Evolutionary conservation across 2,797 vertebrate genomes (phyloP), one percentile per base, ranked within the genome.

Genomic region (Psittacula echo): DNA sequence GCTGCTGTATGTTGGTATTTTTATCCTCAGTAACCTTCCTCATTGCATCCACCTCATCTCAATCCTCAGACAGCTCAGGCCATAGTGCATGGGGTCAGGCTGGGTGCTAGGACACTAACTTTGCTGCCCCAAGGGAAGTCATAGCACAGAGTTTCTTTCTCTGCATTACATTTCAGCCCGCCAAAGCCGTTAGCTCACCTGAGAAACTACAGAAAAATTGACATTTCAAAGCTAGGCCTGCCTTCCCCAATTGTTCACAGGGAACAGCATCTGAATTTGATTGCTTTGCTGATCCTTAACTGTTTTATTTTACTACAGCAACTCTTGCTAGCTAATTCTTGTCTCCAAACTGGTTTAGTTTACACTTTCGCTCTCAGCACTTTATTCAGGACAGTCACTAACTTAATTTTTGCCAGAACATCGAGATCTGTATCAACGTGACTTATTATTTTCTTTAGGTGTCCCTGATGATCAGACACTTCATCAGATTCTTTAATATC

Each of bases 401-500:
- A 80, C 54, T 85, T 37, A 66, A 20, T 60, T 94, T 93, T 94
- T 93, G 68, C 85, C 87, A 88, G 68, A 89, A 88, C 53, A 76
- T 79, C 81, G 82, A 73, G 58, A 94, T 94, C 73, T 4, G 0
- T 93, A 94, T 93, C 83, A 73, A 21, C 0, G 0, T 93, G 83
- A 88, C 73, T 80, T 91, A 84, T 32, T 80, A 84, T 91, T 94
- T 96, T 94, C 87, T 96, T 70, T 74, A 95, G 79, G 58, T 91
- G 85, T 93, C 93, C 90, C 91, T 90, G 73, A 76, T 90, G 91
- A 94, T 88, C 93, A 84, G 74, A 96, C 96, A 96, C 94, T 94
- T 96, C 83, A 96, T 96, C 88, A 96, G 65, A 88, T 84, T 79
- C 87, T 86, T 95, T 95, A 95, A 95, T 96, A 95, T 91, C 85